Evolutionary conservation across 64 coral and sea anemone species (phyloP).

Genomic region (Montipora cactus): DNA sequence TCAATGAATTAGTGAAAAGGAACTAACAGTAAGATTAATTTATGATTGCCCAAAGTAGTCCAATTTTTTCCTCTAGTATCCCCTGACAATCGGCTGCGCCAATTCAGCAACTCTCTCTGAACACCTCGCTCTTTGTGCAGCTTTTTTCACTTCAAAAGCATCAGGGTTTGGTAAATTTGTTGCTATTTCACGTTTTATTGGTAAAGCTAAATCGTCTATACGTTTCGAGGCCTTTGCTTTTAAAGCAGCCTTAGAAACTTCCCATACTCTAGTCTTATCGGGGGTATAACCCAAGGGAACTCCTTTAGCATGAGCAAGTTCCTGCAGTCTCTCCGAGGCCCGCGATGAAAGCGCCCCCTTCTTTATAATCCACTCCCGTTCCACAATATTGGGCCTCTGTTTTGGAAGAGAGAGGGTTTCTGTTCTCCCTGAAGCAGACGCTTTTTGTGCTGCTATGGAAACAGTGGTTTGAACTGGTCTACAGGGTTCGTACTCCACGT

Average conservation of each 20-base stretch:
- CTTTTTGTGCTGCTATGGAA: constrained; percentile 61
- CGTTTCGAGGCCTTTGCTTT: constrained; percentile 66
- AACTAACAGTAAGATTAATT: too few species aligned
- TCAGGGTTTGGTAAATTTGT: constrained; percentile 83
- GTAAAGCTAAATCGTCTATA: constrained; percentile 79
- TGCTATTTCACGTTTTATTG: constrained; percentile 65
- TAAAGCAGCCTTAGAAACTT: constrained; percentile 80
- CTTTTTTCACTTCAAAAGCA: constrained; percentile 83
- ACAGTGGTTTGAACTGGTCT: constrained; percentile 62
- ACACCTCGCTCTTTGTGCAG: constrained; percentile 76
- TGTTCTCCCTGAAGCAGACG: constrained; percentile 52
- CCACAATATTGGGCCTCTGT: constrained; percentile 39
- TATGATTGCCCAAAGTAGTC: not conserved
- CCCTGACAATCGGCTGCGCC: constrained; percentile 75
- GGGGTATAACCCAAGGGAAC: constrained; percentile 71
- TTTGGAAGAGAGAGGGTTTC: constrained; percentile 76
- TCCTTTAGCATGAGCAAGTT: constrained; percentile 75
- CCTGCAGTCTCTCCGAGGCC: constrained; percentile 64
- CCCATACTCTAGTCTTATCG: constrained; percentile 85
- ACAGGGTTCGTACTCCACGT: constrained; percentile 69
- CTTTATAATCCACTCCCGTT: constrained; percentile 86
- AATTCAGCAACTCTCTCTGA: constrained; percentile 73
- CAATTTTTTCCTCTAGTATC: not conserved
- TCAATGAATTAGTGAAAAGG: too few species aligned
- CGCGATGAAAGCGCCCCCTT: constrained; percentile 57